Evolutionary conservation across 2,888 invertebrate species (phyloP).

Genomic region (Prenolepis imparis): DNA sequence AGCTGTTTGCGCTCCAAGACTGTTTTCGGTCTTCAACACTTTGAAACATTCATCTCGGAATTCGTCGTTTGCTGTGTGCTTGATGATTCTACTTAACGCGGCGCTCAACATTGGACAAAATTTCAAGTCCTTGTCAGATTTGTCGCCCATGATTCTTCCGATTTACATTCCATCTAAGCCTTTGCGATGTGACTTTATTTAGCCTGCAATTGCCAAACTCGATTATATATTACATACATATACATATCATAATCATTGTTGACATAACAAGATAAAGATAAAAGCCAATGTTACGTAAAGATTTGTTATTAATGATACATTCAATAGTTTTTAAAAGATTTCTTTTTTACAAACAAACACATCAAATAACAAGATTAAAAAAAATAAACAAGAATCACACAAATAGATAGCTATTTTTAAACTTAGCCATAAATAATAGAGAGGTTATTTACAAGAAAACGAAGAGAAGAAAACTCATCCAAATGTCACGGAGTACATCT

Average conservation of each 20-base stretch:
- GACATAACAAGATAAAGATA: background rate
- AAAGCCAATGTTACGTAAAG: background rate
- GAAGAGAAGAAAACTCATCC: too few species aligned
- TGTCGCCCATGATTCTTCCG: slow-evolving; percentile 68
- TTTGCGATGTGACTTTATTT: background rate
- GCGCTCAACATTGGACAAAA: slow-evolving; percentile 69
- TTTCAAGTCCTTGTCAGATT: slow-evolving; percentile 66
- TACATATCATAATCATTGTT: background rate
- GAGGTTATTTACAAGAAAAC: too few species aligned
- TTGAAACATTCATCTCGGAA: slow-evolving; percentile 76
- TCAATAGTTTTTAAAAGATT: too few species aligned
- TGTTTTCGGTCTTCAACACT: slow-evolving; percentile 66
- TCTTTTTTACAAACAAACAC: too few species aligned
- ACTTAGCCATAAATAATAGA: too few species aligned
- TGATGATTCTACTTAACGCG: slow-evolving; percentile 73
- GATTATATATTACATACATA: background rate
- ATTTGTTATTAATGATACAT: too few species aligned
- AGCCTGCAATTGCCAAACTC: background rate
- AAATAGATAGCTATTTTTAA: too few species aligned
- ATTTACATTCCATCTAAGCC: background rate
- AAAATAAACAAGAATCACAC: too few species aligned
- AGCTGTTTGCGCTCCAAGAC: slow-evolving; percentile 55
- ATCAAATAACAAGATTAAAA: too few species aligned
- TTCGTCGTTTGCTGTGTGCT: slow-evolving; percentile 71
- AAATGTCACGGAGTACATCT: too few species aligned